Evolutionary conservation across 2,888 invertebrate genomes (phyloP).

Genomic region (Portevinia maculata): DNA sequence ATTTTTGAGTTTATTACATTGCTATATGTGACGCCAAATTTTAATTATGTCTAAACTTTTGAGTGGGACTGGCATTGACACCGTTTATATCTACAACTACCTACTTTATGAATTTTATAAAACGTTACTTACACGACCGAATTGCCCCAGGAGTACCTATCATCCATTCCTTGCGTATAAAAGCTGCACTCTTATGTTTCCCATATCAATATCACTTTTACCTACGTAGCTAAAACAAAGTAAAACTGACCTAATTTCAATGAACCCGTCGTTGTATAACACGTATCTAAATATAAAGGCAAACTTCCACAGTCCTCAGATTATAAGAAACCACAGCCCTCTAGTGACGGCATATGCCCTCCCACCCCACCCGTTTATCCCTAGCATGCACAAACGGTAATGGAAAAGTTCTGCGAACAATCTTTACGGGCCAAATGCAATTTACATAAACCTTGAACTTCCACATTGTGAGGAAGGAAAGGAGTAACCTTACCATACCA

Average conservation of each 20-base stretch:
- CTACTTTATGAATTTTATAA: no score
- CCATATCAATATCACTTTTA: no score
- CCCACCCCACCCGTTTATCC: background rate
- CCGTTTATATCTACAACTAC: no score
- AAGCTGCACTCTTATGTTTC: no score
- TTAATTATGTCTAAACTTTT: no score
- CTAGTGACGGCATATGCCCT: background rate
- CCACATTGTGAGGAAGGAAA: background rate
- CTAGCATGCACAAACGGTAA: background rate
- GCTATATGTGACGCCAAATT: no score
- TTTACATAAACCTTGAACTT: constrained; percentile 24
- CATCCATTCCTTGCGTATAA: no score
- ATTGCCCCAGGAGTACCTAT: no score
- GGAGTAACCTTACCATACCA: constrained; percentile 5
- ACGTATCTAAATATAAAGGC: background rate
- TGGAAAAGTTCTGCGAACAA: constrained; percentile 6
- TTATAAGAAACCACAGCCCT: background rate
- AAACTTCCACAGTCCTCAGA: background rate
- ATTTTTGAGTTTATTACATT: no score
- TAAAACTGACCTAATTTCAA: background rate
- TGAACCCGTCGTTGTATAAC: background rate
- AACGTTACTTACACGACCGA: no score
- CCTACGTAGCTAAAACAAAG: no score
- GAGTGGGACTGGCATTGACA: no score
- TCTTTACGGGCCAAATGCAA: constrained; percentile 3